Conservation (phyloP, 2,888 invertebrate genomes). For the Entomobrya proxima region DNA sequence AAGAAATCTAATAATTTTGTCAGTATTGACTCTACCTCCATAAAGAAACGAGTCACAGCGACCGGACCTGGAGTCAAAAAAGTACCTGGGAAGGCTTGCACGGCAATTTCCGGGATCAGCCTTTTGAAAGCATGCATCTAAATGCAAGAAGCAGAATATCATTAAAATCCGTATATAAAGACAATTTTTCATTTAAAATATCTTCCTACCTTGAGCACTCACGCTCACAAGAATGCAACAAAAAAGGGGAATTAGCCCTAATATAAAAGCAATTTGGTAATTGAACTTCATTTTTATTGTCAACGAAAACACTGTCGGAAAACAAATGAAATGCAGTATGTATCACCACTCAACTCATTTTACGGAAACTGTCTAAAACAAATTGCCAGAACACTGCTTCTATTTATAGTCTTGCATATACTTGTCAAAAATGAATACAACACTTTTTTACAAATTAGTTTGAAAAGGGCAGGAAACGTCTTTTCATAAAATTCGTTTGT, state of each 20-base stretch:
- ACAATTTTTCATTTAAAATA: not conserved
- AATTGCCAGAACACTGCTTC: too few relatives aligned
- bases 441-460: too few relatives aligned
- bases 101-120: conserved; percentile 63
- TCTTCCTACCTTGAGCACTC: not conserved
- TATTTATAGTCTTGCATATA: too few relatives aligned
- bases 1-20: not conserved
- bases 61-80: conserved; percentile 71
- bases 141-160: too few relatives aligned
- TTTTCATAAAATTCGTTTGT: too few relatives aligned
- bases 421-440: too few relatives aligned
- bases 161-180: not conserved
- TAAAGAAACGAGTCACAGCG: conserved; percentile 75
- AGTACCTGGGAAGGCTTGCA: conserved; percentile 67
- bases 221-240: not conserved
- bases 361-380: too few relatives aligned
- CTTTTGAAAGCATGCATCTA: conserved; percentile 41
- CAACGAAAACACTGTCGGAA: not conserved
- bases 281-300: not conserved
- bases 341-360: too few relatives aligned
- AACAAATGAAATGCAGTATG: too few relatives aligned
- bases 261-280: not conserved
- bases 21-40: conserved; percentile 72
- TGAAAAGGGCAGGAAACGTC: too few relatives aligned
- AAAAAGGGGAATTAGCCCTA: not conserved